Percentiles rank a stretch among this genome's conserved stretches.
These are phyloP conservation scores for Epicauta chinensis DNA, from an alignment of 1,140 invertebrate genomes.

Conservation along the genomic window DNA sequence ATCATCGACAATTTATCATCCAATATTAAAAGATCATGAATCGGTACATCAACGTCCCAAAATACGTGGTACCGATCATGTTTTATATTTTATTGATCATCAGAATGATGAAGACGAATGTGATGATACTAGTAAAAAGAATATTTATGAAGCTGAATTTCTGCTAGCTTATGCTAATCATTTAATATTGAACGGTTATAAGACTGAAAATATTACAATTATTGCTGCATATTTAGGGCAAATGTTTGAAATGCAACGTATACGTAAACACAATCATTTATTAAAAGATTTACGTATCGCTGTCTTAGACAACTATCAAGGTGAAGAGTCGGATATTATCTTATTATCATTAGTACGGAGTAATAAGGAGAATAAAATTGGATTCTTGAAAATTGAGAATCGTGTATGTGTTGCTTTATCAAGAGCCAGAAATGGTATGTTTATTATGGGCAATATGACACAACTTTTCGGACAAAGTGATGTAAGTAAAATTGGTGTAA, in stretches of 20 bases:
- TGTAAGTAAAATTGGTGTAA: constrained; percentile 17
- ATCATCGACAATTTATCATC: constrained; percentile 56
- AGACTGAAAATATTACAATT: constrained; percentile 55
- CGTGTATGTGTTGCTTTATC: constrained; percentile 80
- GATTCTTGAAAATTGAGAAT: constrained; percentile 70
- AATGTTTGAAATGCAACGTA: constrained; percentile 50
- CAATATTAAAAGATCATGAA: constrained; percentile 48
- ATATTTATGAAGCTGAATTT: constrained; percentile 54
- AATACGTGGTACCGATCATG: constrained; percentile 47
- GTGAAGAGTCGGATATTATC: constrained; percentile 80
- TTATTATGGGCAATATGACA: constrained; percentile 49
- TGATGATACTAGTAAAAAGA: constrained; percentile 51
- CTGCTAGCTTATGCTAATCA: constrained; percentile 52
- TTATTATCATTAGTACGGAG: constrained; percentile 76
- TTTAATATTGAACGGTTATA: constrained; percentile 54
- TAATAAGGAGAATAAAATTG: constrained; percentile 60
- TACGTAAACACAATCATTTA: constrained; percentile 23
- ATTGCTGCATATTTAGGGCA: constrained; percentile 62
- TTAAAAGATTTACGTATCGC: constrained; percentile 52
- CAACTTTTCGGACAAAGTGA: constrained; percentile 27
- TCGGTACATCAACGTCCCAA: constrained; percentile 47
- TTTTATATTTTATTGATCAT: constrained; percentile 59
- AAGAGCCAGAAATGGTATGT: constrained; percentile 67
- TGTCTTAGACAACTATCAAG: constrained; percentile 78
- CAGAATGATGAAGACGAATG: constrained; percentile 46